Percentiles rank a stretch among this genome's conserved stretches.
Conservation (phyloP, 2,888 invertebrate genomes). For the Leptinotarsa rubiginosa region DNA sequence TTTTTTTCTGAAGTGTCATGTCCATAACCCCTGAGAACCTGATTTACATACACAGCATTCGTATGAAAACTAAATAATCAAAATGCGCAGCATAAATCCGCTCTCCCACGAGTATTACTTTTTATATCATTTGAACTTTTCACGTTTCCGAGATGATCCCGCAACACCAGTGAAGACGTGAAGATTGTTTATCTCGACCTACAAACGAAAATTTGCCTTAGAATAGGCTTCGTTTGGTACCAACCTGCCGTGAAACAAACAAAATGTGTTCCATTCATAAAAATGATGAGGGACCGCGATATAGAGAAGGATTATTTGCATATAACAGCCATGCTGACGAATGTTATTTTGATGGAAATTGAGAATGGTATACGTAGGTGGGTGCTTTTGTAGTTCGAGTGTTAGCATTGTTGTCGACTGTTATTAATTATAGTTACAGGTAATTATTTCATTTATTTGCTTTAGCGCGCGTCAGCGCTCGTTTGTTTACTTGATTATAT, state of each 20-base stretch:
- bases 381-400: conserved; percentile 6
- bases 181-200: conserved; percentile 47
- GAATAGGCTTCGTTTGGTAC: conserved; percentile 30
- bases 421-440: conserved; percentile 13
- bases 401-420: conserved; percentile 16
- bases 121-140: conserved; percentile 56
- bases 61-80: conserved; percentile 34
- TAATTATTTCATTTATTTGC: conserved; percentile 23
- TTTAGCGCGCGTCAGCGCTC: conserved; percentile 30
- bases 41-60: conserved; percentile 38
- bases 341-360: conserved; percentile 47
- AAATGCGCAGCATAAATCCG: conserved; percentile 39
- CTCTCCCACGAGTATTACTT: conserved; percentile 57
- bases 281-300: conserved; percentile 53
- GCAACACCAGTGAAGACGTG: conserved; percentile 48
- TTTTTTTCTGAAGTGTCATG: conserved; percentile 34
- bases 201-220: conserved; percentile 38
- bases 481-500: conserved; percentile 32
- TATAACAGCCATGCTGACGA: conserved; percentile 52
- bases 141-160: conserved; percentile 53
- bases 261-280: conserved; percentile 52
- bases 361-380: conserved; percentile 17
- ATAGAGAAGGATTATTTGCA: conserved; percentile 51
- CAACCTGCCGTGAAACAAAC: conserved; percentile 18
- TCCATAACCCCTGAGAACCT: conserved; percentile 37